Base-by-base conservation (phyloP, 2,888 invertebrate species). In the Orthosia gracilis region DNA sequence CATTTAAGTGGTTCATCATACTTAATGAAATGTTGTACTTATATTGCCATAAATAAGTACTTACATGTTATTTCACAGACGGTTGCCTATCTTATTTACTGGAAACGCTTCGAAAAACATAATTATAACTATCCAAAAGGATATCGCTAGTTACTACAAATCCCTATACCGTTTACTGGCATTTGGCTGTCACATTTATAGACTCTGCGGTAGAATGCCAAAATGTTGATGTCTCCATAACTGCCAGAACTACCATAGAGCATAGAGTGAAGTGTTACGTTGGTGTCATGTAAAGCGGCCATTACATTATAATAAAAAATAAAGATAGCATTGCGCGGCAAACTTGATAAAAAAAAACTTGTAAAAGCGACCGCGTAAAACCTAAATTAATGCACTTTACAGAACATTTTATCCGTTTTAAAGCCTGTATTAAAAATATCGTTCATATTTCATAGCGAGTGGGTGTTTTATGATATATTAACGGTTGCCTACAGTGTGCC, bases 391-490 rank as follows among this genome's bases (percentile, higher is more conserved):
- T 85, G 80, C 79, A 84, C 68, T 74, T 70, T 76, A 76, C 64
- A 74, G 55, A 77, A 66, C 57, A 76, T 81, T 71, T n/a, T n/a
- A n/a, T n/a, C n/a, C n/a, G n/a, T n/a, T n/a, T 80, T 76, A 72
- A 84, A 84, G 59, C 69, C 59, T 23, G 55, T 80, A 73, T 83
- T 83, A 85, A 87, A 85, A 84, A 87, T 88, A 87, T 83, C 81
- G 80, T 75, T 71, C 80, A 87, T 84, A 82, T 83, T 85, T 85
- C 82, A 85, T 76, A 67, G 58, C 67, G 82, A 75, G 91, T 92
- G 89, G 92, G 92, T 86, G 90, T 88, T 76, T 85, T 87, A 84
- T 89, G 87, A 89, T 87, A 86, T 89, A 91, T 89, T 77, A 87
- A 83, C 78, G 80, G 75, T 73, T 78, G 80, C 78, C 77, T 79